phyloP scores from a whole-genome alignment of 2,113 vertebrate species.

The Loxodonta africana region DNA sequence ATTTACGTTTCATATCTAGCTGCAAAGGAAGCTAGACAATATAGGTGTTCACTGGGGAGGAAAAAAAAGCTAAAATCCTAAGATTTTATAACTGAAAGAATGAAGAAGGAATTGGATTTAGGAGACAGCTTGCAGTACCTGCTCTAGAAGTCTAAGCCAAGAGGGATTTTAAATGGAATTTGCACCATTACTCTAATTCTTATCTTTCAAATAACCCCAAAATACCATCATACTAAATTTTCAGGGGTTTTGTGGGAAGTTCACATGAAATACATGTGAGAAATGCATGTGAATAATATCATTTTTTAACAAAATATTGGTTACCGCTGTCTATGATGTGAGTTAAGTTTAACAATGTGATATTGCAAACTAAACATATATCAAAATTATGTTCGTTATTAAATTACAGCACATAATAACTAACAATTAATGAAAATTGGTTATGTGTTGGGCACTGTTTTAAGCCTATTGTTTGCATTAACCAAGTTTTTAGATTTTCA shows the following conservation, averaged over 20 bases:
- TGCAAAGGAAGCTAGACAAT: background rate
- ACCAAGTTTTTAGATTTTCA: slow-evolving; percentile 12
- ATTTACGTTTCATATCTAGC: background rate
- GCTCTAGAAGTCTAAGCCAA: background rate
- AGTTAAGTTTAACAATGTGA: background rate
- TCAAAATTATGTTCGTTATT: background rate
- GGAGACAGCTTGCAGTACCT: rapidly evolving
- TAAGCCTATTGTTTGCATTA: background rate
- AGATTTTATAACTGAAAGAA: background rate
- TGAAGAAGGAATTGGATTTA: background rate
- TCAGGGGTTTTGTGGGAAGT: background rate
- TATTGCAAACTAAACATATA: background rate
- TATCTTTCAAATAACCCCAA: background rate
- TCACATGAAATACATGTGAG: background rate
- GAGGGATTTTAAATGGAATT: background rate
- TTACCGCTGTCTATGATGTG: background rate
- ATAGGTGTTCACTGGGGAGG: background rate
- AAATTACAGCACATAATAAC: background rate
- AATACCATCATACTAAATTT: background rate
- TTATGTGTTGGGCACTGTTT: background rate
- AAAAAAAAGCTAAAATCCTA: background rate
- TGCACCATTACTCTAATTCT: background rate
- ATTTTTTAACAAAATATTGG: background rate
- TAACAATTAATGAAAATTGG: background rate
- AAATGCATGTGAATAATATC: background rate